A percentile compares a stretch with the other conserved stretches of the same genome.
Evolutionary conservation across 2,113 vertebrate species (phyloP).

Genomic region (Carassius gibelio): DNA sequence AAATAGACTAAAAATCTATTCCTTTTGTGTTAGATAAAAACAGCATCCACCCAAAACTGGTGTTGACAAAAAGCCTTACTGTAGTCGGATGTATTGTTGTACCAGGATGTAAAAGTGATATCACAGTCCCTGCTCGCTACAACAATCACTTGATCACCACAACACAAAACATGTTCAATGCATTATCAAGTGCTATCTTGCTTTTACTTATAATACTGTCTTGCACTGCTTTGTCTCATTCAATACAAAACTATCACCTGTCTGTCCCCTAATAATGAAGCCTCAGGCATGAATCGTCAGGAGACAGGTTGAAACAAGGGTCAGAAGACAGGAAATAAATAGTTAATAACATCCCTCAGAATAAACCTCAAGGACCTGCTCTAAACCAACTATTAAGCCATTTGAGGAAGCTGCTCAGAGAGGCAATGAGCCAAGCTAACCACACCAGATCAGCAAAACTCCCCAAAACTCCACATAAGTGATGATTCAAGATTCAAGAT

Average conservation of each 20-base stretch:
- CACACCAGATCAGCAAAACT: neutral
- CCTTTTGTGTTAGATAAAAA: slow-evolving; percentile 7
- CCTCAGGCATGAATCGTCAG: neutral
- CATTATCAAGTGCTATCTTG: slow-evolving; percentile 14
- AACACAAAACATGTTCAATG: slow-evolving; percentile 6
- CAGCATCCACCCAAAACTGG: slow-evolving; percentile 7
- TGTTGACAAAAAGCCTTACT: neutral
- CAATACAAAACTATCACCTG: slow-evolving; percentile 15
- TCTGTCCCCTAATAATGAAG: slow-evolving; percentile 12
- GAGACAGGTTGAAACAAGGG: slow-evolving; percentile 8
- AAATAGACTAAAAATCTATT: neutral
- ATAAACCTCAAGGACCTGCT: neutral
- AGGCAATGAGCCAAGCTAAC: slow-evolving; percentile 1
- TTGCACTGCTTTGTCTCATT: neutral
- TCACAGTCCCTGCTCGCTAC: neutral
- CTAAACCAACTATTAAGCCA: neutral
- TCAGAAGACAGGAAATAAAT: slow-evolving; percentile 3
- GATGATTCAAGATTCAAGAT: no score
- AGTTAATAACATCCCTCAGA: slow-evolving; percentile 9
- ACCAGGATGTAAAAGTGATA: slow-evolving; percentile 31
- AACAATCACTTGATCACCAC: neutral
- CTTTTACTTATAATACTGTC: neutral
- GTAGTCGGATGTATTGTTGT: slow-evolving; percentile 19
- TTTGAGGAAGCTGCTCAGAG: neutral
- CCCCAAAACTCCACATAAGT: neutral